Base-by-base conservation (phyloP, 2,113 vertebrate genomes). In the Camelus dromedarius region DNA sequence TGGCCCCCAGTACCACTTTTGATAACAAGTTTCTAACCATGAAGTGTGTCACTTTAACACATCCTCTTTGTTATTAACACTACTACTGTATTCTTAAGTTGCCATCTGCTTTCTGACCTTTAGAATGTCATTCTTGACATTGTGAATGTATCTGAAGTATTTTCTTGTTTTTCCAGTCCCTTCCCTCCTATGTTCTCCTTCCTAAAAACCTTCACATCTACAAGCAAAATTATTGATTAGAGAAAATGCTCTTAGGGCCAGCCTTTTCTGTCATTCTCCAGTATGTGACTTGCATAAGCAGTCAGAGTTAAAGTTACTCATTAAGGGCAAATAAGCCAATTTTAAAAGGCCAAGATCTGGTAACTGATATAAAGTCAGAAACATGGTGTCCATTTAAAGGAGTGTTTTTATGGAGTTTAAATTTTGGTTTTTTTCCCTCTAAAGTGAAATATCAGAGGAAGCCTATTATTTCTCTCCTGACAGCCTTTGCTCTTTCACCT, bases 71-170 rank as follows among this genome's bases (percentile, higher is more conserved):
- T 46, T 70, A 50, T 35, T 86, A 81, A 54, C 50, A 30, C 7
- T n/a, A 19, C 28, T 64, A 26, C 67, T 64, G 0, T 83, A 48
- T 15, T 87, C 82, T 46, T 86, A 64, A 58, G 70, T 96, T 83
- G 6, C 50, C 75, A 26, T 96, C 69, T 90, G 83, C 83, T 76
- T 92, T 82, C 93, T 90, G 70, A 88, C 58, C 64, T 76, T 97
- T 60, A 64, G 32, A 81, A 28, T 92, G 15, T 89, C 66, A 86
- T 86, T 67, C 89, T 96, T 85, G 3, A 67, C 35, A 56, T 60
- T 76, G 60, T 89, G 64, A 89, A 46, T 85, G 52, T 72, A 86
- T 86, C 46, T n/a, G 13, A 82, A 93, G 6, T 67, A 67, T 70
- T 89, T 50, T 95, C 38, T 69, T 95, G 20, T 86, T 89, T 89